phyloP scores from a whole-genome alignment of 2,888 invertebrate species.

The Machimus rusticus region DNA sequence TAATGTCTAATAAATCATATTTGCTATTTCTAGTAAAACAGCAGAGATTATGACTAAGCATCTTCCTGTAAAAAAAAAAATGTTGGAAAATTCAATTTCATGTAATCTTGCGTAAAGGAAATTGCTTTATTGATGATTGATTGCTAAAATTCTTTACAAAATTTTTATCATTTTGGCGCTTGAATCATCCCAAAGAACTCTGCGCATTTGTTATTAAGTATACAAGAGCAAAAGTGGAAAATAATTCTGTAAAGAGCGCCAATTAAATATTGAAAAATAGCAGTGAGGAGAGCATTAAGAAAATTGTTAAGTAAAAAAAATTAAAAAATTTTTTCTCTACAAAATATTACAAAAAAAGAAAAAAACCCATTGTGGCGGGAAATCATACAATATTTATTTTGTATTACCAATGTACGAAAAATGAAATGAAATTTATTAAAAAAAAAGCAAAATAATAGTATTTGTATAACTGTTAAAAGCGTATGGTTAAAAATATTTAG shows the following conservation, averaged over 20 bases:
- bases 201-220: neutral
- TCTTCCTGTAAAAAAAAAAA: too few relatives aligned
- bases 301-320: neutral
- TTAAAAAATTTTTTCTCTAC: neutral
- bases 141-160: neutral
- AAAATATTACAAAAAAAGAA: neutral
- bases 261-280: neutral
- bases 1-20: too few relatives aligned
- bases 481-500: neutral
- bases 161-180: neutral
- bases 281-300: neutral
- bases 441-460: constrained; percentile 2
- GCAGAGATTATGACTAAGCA: too few relatives aligned
- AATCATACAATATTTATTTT: constrained; percentile 13
- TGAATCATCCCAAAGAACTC: neutral
- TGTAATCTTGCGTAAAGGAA: neutral
- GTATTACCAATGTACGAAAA: neutral
- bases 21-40: too few relatives aligned
- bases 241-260: neutral
- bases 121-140: neutral
- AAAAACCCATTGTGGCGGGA: constrained; percentile 42
- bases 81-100: too few relatives aligned
- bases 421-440: neutral
- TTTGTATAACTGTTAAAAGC: constrained; percentile 15
- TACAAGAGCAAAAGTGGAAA: neutral